phyloP scores from a whole-genome alignment of 2,113 vertebrate genomes.

The Microtus richardsoni region DNA sequence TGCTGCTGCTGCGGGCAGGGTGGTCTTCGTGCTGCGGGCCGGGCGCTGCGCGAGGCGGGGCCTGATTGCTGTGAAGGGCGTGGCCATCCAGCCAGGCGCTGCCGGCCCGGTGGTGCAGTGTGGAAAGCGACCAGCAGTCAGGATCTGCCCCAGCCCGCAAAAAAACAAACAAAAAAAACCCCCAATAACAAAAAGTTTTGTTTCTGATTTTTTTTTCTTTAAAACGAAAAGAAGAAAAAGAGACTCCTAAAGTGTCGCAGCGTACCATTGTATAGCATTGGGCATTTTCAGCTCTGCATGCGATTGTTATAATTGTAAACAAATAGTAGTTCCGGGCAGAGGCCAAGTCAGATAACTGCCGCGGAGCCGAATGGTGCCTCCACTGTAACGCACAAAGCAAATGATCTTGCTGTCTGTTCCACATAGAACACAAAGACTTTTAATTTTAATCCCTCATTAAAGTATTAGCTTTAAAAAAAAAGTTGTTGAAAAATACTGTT shows the following conservation, averaged over 20 bases:
- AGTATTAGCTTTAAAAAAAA: background rate
- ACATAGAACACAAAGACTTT: constrained; percentile 20
- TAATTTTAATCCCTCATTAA: constrained; percentile 2
- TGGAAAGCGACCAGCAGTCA: background rate
- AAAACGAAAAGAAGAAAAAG: background rate
- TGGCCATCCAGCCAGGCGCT: background rate
- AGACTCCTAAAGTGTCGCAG: background rate
- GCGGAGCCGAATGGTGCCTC: constrained; percentile 9
- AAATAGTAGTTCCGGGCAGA: constrained; percentile 47
- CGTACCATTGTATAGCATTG: background rate
- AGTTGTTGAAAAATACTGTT: background rate
- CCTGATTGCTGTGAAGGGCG: background rate
- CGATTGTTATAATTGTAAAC: constrained; percentile 63
- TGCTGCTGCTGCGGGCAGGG: background rate
- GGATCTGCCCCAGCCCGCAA: background rate
- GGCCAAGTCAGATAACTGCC: constrained; percentile 50
- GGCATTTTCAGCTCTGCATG: constrained; percentile 7
- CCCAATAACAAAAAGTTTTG: no score
- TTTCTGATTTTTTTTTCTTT: background rate
- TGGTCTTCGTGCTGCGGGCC: no score
- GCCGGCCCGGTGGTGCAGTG: background rate
- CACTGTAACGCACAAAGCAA: background rate
- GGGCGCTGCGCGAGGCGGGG: background rate
- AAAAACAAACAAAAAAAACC: no score
- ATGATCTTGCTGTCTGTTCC: background rate